Percentiles rank a stretch among this genome's conserved stretches.
phyloP scores from a whole-genome alignment of 2,113 vertebrate genomes.

The Thymallus thymallus region DNA sequence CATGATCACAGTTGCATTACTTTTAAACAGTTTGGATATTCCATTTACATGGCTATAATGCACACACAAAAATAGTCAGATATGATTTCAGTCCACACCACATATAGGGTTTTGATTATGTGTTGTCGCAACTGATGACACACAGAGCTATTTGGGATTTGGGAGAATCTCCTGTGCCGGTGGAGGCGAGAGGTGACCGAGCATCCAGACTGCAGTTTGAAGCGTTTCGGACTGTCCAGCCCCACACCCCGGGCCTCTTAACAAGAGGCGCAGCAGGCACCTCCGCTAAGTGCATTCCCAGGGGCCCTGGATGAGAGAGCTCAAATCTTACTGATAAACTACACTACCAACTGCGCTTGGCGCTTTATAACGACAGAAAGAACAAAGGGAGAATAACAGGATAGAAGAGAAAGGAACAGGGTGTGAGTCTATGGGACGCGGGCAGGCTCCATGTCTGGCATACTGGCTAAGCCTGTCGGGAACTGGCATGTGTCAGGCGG shows the following conservation, averaged over 20 bases:
- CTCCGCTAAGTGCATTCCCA: slow-evolving; percentile 76
- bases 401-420: slow-evolving; percentile 4
- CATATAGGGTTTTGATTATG: slow-evolving; percentile 15
- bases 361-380: too few species aligned
- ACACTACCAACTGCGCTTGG: slow-evolving; percentile 32
- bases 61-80: too few species aligned
- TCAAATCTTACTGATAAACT: slow-evolving; percentile 73
- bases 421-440: slow-evolving; percentile 12
- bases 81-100: slow-evolving; percentile 9
- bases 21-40: too few species aligned
- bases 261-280: slow-evolving; percentile 65
- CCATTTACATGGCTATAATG: too few species aligned
- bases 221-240: slow-evolving; percentile 47
- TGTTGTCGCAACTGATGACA: slow-evolving; percentile 50
- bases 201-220: slow-evolving; percentile 53
- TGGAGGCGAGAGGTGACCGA: slow-evolving; percentile 47
- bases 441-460: slow-evolving; percentile 47
- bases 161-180: slow-evolving; percentile 35
- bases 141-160: slow-evolving; percentile 53
- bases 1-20: too few species aligned
- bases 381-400: neutral
- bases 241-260: slow-evolving; percentile 60
- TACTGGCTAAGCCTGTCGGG: slow-evolving; percentile 40
- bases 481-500: slow-evolving; percentile 62
- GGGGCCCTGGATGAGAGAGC: slow-evolving; percentile 50